Base-by-base conservation (phyloP, 2,888 invertebrate species). In the Hydroisotoma schaefferi region DNA sequence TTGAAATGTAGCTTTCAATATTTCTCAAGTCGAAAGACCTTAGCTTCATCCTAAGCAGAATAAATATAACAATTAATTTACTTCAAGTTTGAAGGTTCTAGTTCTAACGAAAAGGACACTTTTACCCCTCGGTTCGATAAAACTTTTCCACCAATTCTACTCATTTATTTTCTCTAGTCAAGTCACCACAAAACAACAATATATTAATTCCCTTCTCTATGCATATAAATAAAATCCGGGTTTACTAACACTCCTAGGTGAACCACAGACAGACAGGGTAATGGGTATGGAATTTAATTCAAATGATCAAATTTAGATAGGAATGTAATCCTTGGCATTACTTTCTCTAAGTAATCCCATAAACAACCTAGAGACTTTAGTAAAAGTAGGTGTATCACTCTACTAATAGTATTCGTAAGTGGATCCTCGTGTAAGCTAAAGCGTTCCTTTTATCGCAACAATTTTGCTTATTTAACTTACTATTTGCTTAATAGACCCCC, bases 291-390 rank as follows among this genome's bases (percentile, higher is more conserved):
- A 57, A 60, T 63, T 63, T 63, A 59, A 63, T 63, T 63, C 57
- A 59, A 49, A 55, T 44, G 63, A 63, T 63, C 59, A 56, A 57
- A 63, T 63, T 63, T 63, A 63, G 63, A 63, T 63, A 63, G 63
- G 49, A 59, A 33, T 54, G 57, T 64, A 64, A 64, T 64, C 57
- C 60, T 55, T 57, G 60, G 51, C 56, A 57, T 59, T 53, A 53
- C 37, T 52, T 28, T 18, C 23, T 23, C 52, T 52, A 33, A 8
- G 29, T 23, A 18, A 23, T 52, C 37, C 52, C 29, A 52, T 52
- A 29, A 52, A 29, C 33, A 20, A 29, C 20, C 40, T 20, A 8
- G 25, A 25, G 46, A 23, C 12, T 10, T 6, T 5, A 46, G 23
- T 10, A 12, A 18, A 46, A 46, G 46, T 46, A 46, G 46, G 46